A percentile compares a stretch with the other conserved stretches of the same genome.
phyloP scores from a whole-genome alignment of 2,797 vertebrate genomes.

The Thaleichthys pacificus region DNA sequence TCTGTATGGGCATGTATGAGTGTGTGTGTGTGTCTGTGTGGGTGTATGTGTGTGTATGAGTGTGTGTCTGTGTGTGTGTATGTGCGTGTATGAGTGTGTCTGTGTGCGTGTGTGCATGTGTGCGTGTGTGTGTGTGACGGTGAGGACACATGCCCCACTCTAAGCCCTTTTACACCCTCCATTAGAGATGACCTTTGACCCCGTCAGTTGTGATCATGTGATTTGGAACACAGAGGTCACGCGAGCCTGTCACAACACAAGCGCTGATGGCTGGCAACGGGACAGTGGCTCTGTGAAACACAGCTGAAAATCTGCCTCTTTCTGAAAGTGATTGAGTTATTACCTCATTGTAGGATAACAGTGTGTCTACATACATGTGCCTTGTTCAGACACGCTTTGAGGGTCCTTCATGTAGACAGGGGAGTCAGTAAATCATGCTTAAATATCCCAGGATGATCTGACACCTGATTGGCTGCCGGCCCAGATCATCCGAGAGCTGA shows the following conservation, averaged over 20 bases:
- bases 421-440: not conserved
- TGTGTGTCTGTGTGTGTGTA: not conserved
- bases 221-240: slow-evolving; percentile 67
- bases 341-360: not conserved
- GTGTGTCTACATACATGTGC: not conserved
- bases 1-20: not conserved
- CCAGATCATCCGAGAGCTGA: no score
- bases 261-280: slow-evolving; percentile 56
- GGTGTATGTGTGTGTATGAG: no score
- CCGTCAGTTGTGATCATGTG: slow-evolving; percentile 65
- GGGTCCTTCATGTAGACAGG: not conserved
- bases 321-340: not conserved
- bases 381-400: not conserved
- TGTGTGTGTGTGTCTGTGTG: not conserved
- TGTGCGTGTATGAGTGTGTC: not conserved
- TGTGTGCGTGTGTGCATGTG: not conserved
- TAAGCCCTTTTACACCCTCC: slow-evolving; percentile 58
- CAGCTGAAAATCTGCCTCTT: not conserved
- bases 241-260: slow-evolving; percentile 65
- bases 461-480: no score
- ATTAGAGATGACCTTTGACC: slow-evolving; percentile 75
- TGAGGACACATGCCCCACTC: not conserved
- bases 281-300: slow-evolving; percentile 26
- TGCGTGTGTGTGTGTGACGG: not conserved
- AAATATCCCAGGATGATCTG: not conserved